A percentile compares a stretch with the other conserved stretches of the same genome.
Evolutionary conservation across 1,140 invertebrate genomes (phyloP).

Genomic region (Agrypnia vestita): DNA sequence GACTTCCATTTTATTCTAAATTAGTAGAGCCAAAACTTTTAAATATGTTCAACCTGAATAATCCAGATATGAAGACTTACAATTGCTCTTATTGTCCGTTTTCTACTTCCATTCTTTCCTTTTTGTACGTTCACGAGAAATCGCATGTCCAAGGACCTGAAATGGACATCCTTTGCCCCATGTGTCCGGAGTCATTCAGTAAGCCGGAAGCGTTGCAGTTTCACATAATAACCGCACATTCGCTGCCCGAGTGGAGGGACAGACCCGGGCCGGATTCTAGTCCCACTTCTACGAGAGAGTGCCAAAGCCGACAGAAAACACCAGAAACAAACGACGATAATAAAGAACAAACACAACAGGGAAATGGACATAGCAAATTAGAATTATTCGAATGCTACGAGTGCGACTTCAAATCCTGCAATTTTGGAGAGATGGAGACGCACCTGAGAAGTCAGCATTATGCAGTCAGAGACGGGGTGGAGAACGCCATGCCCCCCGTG

Average conservation of each 20-base stretch:
- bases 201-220: slow-evolving; percentile 59
- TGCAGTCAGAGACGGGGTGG: slow-evolving; percentile 61
- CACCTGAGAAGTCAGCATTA: slow-evolving; percentile 79
- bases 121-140: slow-evolving; percentile 92
- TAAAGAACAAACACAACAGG: slow-evolving; percentile 62
- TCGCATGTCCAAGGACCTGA: slow-evolving; percentile 76
- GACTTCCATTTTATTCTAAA: slow-evolving; percentile 59
- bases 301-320: slow-evolving; percentile 57
- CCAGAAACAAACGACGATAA: slow-evolving; percentile 64
- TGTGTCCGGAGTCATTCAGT: slow-evolving; percentile 61
- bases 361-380: slow-evolving; percentile 51
- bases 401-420: slow-evolving; percentile 78
- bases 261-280: slow-evolving; percentile 47
- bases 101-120: slow-evolving; percentile 89
- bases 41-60: slow-evolving; percentile 59
- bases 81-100: slow-evolving; percentile 92
- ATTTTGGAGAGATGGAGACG: slow-evolving; percentile 77
- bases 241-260: slow-evolving; percentile 58
- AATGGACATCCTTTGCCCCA: slow-evolving; percentile 59
- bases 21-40: slow-evolving; percentile 58
- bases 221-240: slow-evolving; percentile 58
- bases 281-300: slow-evolving; percentile 51
- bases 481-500: slow-evolving; percentile 66
- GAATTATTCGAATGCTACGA: slow-evolving; percentile 76
- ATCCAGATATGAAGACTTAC: slow-evolving; percentile 79